Evolutionary conservation across 2,888 invertebrate genomes (phyloP).

Genomic region (Rotaria sp.): DNA sequence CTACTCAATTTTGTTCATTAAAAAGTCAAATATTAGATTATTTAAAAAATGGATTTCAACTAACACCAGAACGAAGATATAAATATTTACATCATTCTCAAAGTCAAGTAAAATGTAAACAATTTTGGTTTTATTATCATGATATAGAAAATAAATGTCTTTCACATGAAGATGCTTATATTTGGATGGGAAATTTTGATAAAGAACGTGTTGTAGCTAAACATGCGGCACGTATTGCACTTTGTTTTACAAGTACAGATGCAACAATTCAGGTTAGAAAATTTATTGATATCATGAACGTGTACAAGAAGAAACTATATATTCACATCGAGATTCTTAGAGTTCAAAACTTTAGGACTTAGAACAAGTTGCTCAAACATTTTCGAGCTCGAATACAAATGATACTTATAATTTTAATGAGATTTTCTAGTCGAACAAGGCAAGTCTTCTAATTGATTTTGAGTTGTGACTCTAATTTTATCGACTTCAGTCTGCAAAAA

Average conservation of each 20-base stretch:
- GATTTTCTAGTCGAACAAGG: too few species aligned
- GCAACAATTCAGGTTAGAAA: not conserved
- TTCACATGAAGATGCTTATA: slow-evolving; percentile 12
- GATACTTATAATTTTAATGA: too few species aligned
- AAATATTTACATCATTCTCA: slow-evolving; percentile 26
- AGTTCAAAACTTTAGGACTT: too few species aligned
- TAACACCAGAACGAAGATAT: not conserved
- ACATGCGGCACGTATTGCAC: slow-evolving; percentile 25
- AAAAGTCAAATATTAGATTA: not conserved
- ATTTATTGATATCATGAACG: not conserved
- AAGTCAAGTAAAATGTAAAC: not conserved
- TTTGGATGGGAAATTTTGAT: slow-evolving; percentile 14
- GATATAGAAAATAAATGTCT: not conserved
- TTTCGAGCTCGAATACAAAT: too few species aligned
- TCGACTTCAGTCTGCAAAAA: too few species aligned
- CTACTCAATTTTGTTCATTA: not conserved
- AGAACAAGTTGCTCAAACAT: too few species aligned
- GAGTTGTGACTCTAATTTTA: too few species aligned
- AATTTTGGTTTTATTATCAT: slow-evolving; percentile 29
- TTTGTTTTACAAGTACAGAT: slow-evolving; percentile 23
- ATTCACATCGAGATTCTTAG: too few species aligned
- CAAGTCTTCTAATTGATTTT: too few species aligned
- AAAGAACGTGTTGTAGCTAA: slow-evolving; percentile 12
- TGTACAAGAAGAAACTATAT: too few species aligned
- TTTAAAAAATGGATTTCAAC: not conserved